Conservation (phyloP, 64 coral and sea anemone genomes). For the Montipora cactus region DNA sequence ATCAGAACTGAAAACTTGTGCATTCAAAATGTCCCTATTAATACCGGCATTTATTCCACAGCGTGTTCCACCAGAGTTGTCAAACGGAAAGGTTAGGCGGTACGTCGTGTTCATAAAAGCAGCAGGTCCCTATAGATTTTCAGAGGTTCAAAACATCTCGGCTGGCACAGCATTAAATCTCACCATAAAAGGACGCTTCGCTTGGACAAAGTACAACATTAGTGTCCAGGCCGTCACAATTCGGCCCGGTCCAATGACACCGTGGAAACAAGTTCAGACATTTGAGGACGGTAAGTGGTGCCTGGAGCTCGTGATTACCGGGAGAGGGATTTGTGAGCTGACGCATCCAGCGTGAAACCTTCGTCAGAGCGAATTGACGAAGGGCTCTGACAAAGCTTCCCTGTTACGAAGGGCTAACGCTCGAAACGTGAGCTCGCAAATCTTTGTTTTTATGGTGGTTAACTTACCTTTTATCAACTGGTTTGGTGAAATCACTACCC, state of each 20-base stretch:
- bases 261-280: slow-evolving; percentile 61
- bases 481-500: too few relatives aligned
- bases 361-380: too few relatives aligned
- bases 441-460: too few relatives aligned
- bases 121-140: slow-evolving; percentile 49
- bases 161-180: slow-evolving; percentile 42
- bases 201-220: slow-evolving; percentile 81
- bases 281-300: slow-evolving; percentile 70
- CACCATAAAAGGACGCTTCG: slow-evolving; percentile 47
- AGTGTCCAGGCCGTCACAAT: slow-evolving; percentile 78
- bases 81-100: slow-evolving; percentile 78
- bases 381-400: too few relatives aligned
- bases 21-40: too few relatives aligned
- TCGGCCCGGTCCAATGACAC: slow-evolving; percentile 63
- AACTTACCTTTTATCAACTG: too few relatives aligned
- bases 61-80: slow-evolving; percentile 57
- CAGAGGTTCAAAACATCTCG: background rate
- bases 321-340: too few relatives aligned
- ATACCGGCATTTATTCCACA: background rate
- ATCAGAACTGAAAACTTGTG: too few relatives aligned
- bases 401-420: too few relatives aligned
- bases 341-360: too few relatives aligned
- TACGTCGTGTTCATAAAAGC: slow-evolving; percentile 66
- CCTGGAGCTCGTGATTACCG: background rate
- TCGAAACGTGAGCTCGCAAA: too few relatives aligned